Evolutionary conservation across 2,113 vertebrate genomes (phyloP).

Genomic region (Labrus mixtus): DNA sequence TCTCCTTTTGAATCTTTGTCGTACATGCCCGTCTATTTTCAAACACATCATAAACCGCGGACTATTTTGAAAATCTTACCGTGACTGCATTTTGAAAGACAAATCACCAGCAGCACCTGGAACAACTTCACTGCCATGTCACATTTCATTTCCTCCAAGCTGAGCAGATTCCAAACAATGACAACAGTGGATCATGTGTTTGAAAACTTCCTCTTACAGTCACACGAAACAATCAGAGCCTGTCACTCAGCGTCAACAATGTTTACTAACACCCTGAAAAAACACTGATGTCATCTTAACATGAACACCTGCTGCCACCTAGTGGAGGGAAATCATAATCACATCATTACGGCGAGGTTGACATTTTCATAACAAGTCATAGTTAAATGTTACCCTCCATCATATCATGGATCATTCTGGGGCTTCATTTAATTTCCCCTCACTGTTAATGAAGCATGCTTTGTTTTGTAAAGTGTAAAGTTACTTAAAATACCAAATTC

Average conservation of each 20-base stretch:
- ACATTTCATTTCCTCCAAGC: neutral
- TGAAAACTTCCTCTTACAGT: neutral
- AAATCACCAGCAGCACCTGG: conserved; percentile 10
- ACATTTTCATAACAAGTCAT: too few relatives aligned
- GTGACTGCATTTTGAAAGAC: neutral
- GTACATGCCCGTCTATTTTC: too few relatives aligned
- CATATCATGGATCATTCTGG: too few relatives aligned
- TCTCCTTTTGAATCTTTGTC: too few relatives aligned
- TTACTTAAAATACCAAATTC: too few relatives aligned
- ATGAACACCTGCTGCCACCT: conserved; percentile 51
- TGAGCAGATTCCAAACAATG: neutral
- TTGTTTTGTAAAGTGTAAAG: too few relatives aligned
- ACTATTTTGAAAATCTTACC: conserved; percentile 2
- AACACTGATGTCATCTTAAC: neutral
- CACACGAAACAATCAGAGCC: neutral
- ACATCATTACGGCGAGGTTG: too few relatives aligned
- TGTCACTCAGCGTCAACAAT: neutral
- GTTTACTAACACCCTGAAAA: neutral
- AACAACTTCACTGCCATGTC: neutral
- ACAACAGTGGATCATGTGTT: neutral
- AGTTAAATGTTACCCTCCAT: too few relatives aligned
- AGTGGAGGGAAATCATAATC: neutral
- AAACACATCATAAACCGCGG: too few relatives aligned
- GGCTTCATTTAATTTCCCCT: too few relatives aligned
- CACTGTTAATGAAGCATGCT: too few relatives aligned